A percentile compares a stretch with the other conserved stretches of the same genome.
Evolutionary conservation across 2,797 vertebrate genomes (phyloP).

Genomic region (Lutjanus campechanus): DNA sequence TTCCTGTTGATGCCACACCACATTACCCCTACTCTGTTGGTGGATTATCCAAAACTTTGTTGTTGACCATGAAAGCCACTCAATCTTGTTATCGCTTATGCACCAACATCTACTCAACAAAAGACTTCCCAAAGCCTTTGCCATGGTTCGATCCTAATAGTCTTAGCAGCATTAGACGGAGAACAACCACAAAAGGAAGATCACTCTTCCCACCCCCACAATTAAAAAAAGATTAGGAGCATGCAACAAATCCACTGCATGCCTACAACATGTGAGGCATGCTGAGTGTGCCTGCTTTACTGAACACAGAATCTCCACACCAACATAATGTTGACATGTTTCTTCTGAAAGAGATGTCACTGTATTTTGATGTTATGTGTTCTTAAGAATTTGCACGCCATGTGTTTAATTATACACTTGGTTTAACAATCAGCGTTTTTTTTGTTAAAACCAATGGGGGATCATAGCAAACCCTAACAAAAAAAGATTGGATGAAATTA

Average conservation of each 20-base stretch:
- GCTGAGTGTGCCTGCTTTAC: slow-evolving; percentile 42
- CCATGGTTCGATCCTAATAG: slow-evolving; percentile 81
- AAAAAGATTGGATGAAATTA: background rate
- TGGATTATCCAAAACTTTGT: slow-evolving; percentile 81
- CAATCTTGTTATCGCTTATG: slow-evolving; percentile 80
- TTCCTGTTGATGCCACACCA: slow-evolving; percentile 47
- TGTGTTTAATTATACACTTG: slow-evolving; percentile 22
- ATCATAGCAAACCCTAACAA: background rate
- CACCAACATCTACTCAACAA: slow-evolving; percentile 78
- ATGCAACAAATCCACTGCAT: slow-evolving; percentile 70
- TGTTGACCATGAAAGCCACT: slow-evolving; percentile 78
- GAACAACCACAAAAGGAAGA: slow-evolving; percentile 77
- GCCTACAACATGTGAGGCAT: slow-evolving; percentile 67
- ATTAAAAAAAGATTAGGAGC: slow-evolving; percentile 79
- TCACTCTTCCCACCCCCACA: slow-evolving; percentile 73
- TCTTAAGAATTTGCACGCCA: slow-evolving; percentile 1
- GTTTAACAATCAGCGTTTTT: background rate
- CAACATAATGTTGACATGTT: slow-evolving; percentile 17
- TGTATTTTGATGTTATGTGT: background rate
- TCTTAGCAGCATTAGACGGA: slow-evolving; percentile 81
- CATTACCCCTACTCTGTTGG: slow-evolving; percentile 47
- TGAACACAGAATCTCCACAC: slow-evolving; percentile 42
- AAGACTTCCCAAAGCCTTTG: slow-evolving; percentile 78
- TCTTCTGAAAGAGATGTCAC: slow-evolving; percentile 4
- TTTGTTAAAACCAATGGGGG: background rate